phyloP scores from a whole-genome alignment of 1,140 invertebrate species.

The Triops longicaudatus region DNA sequence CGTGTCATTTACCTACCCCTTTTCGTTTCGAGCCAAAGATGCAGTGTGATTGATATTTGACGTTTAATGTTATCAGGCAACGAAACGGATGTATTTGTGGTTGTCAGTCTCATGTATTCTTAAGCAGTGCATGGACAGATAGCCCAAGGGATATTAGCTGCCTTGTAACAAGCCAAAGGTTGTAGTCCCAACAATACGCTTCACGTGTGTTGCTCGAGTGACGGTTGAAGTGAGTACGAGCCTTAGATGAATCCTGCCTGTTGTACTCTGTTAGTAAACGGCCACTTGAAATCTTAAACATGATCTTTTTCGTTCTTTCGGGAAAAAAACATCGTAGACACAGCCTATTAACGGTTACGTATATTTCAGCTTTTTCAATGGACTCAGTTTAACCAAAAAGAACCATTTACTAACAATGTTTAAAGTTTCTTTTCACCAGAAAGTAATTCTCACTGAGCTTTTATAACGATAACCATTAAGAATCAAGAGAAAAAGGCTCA shows the following conservation, averaged over 20 bases:
- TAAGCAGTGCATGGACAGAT: not conserved
- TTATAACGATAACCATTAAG: too few relatives aligned
- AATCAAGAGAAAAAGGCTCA: too few relatives aligned
- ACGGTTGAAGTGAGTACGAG: not conserved
- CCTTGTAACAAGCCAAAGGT: not conserved
- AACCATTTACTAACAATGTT: too few relatives aligned
- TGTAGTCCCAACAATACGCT: not conserved
- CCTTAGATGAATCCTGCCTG: constrained; percentile 14
- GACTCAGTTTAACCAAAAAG: too few relatives aligned
- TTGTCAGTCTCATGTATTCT: not conserved
- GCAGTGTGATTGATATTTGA: not conserved
- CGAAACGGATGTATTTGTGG: not conserved
- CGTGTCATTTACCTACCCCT: not conserved
- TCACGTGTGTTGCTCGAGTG: not conserved
- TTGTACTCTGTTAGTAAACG: constrained; percentile 3
- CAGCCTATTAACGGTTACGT: too few relatives aligned
- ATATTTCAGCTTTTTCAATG: too few relatives aligned
- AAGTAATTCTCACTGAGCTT: too few relatives aligned
- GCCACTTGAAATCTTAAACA: not conserved
- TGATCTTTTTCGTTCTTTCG: too few relatives aligned
- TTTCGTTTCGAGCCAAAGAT: not conserved
- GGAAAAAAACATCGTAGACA: too few relatives aligned
- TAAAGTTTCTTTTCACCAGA: too few relatives aligned
- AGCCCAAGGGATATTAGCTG: not conserved
- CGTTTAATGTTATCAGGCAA: constrained; percentile 12